Base-by-base conservation (phyloP, 2,113 vertebrate genomes). In the Leptobrachium leishanense region DNA sequence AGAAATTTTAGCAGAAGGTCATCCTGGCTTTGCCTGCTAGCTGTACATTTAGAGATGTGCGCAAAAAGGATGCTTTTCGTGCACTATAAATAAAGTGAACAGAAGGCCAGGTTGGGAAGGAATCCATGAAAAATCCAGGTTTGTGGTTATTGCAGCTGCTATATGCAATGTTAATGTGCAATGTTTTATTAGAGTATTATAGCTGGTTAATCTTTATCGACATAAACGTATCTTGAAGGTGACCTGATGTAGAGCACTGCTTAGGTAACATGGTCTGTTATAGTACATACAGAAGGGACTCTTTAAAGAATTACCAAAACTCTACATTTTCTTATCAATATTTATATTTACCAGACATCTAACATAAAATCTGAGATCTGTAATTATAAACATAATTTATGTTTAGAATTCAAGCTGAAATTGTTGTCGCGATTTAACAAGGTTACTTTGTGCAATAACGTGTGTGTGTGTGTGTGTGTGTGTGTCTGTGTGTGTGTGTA, bases 241-340 rank as follows among this genome's bases (percentile, higher is more conserved):
- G 46, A 50, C 46, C 4, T 50, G 8, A 12, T 59, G 55, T 3
- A 59, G 55, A 59, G 55, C 55, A 59, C 6, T 59, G 55, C 55
- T 59, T 59, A 59, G 8, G 9, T 59, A 59, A 15, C 11, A 59
- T 59, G 6, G 55, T 4, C 13, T 59, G 55, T 59, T 59, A 11
- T 59, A 13, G 9, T 59, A 12, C 55, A 59, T 66, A 3, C 40
- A 15, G 46, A 54, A 65, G 64, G 44, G 46, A 20, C 40, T 74
- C 42, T 63, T 75, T 75, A 55, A 44, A n/a, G 54, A 76, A 76
- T 76, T 76, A 76, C 39, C n/a, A 2, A 8, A 54, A 5, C 7
- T 9, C 68, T 50, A 31, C 7, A 50, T 46, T 53, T n/a, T 50
- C 10, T 10, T 54, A 15, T 68, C 43, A 42, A 41, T 50, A 41